Conservation (phyloP, 2,113 vertebrate species). For the Hemichromis elongatus region DNA sequence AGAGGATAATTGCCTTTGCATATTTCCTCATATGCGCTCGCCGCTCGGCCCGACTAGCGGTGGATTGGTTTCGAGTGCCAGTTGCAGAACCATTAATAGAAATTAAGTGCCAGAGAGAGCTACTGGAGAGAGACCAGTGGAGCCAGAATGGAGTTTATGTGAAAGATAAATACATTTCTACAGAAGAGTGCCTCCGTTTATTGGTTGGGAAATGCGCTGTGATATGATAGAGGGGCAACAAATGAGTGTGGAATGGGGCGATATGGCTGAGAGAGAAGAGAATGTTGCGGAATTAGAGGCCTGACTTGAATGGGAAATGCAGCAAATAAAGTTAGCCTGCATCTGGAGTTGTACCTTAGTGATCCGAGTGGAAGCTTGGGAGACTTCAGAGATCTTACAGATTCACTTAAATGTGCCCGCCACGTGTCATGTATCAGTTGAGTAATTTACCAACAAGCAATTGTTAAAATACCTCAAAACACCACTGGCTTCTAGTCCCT, state of each 20-base stretch:
- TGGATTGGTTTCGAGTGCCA: slow-evolving; percentile 64
- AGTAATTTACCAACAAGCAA: slow-evolving; percentile 13
- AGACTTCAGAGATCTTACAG: background rate
- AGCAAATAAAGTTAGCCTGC: background rate
- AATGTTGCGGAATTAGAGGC: slow-evolving; percentile 49
- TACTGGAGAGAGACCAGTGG: slow-evolving; percentile 68
- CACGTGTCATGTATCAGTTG: background rate
- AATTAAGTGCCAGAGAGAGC: slow-evolving; percentile 73
- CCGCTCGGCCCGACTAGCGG: slow-evolving; percentile 32
- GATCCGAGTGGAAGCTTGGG: background rate
- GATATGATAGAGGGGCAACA: slow-evolving; percentile 73
- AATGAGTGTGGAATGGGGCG: slow-evolving; percentile 67
- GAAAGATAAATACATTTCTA: slow-evolving; percentile 77
- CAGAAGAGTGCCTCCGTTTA: slow-evolving; percentile 74
- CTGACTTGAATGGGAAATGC: slow-evolving; percentile 57
- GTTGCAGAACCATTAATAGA: slow-evolving; percentile 79
- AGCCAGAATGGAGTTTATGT: slow-evolving; percentile 70
- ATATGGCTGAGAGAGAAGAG: slow-evolving; percentile 55
- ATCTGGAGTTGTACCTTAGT: background rate
- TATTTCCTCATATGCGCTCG: slow-evolving; percentile 68
- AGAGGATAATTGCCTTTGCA: slow-evolving; percentile 70
- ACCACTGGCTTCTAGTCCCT: background rate
- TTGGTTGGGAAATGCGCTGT: slow-evolving; percentile 74
- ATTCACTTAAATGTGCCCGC: background rate
- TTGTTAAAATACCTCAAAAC: background rate